Percentiles rank a stretch among this genome's conserved stretches.
Conservation (phyloP, 2,797 vertebrate species). For the Sebastiscus tertius region DNA sequence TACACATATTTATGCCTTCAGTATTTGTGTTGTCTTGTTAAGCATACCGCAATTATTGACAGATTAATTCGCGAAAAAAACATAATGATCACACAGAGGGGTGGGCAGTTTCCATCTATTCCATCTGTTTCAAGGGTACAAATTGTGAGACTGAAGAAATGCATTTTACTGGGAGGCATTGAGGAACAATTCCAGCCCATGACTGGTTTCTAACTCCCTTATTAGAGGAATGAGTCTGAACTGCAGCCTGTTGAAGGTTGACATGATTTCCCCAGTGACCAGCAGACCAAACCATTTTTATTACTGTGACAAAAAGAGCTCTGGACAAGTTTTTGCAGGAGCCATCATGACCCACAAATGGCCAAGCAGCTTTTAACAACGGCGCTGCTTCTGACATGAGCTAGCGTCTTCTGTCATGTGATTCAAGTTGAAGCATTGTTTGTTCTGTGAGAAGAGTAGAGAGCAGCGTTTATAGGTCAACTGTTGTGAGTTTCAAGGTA, state of each 20-base stretch:
- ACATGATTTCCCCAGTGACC: slow-evolving; percentile 75
- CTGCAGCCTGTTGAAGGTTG: slow-evolving; percentile 48
- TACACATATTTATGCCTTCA: not conserved
- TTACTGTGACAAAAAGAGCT: slow-evolving; percentile 39
- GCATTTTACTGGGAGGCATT: slow-evolving; percentile 27
- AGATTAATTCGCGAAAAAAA: slow-evolving; percentile 5
- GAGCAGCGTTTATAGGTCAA: not conserved
- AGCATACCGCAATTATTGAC: not conserved
- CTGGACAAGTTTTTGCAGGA: slow-evolving; percentile 37
- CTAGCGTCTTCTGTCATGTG: not conserved
- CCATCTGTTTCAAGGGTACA: slow-evolving; percentile 8
- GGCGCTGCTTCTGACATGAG: slow-evolving; percentile 3
- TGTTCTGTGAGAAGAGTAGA: not conserved
- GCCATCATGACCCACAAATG: slow-evolving; percentile 40
- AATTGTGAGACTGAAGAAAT: slow-evolving; percentile 25
- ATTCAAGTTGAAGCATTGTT: not conserved
- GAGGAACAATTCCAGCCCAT: slow-evolving; percentile 39
- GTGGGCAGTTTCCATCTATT: not conserved
- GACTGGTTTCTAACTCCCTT: slow-evolving; percentile 35
- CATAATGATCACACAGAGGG: not conserved
- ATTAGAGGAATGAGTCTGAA: slow-evolving; percentile 63
- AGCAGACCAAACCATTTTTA: slow-evolving; percentile 47
- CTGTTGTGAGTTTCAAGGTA: slow-evolving; percentile 3
- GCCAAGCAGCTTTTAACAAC: slow-evolving; percentile 7
- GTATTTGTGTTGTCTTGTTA: not conserved